Base-by-base conservation (phyloP, 1,140 invertebrate genomes). In the Ceratitis capitata region DNA sequence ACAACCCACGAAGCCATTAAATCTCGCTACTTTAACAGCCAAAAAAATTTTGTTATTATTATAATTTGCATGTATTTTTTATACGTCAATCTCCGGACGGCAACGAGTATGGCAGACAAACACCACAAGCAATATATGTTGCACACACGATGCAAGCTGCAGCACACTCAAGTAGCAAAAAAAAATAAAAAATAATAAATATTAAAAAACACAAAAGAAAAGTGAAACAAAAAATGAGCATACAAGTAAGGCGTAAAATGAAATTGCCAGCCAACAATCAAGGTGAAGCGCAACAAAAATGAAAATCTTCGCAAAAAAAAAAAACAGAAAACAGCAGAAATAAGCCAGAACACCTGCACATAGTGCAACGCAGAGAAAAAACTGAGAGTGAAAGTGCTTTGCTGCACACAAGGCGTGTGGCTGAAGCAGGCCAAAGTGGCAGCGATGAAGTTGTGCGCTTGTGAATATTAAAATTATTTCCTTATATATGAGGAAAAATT, bases 21-120 rank as follows among this genome's bases (percentile, higher is more conserved):
- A 35, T 39, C 61, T 29, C 29, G 61, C 61, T 64, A 29, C 61
- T 35, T 39, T 64, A 35, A 64, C 61, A 32, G 29, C 61, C 29
- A 64, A 35, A 29, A 12, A 32, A 39, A 16, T 64, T 64, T 19
- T 39, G 61, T 29, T 64, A 64, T 35, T 64, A 64, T 64, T 64
- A 64, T 64, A 64, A 64, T 64, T 64, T 64, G 4, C 61, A 64
- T 64, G 61, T 35, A 64, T 35, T 64, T 64, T 64, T 64, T 64
- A 64, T 64, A 35, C 32, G 61, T 29, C 26, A 64, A 64, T 39
- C 61, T 64, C 29, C 61, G 32, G 29, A 16, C 61, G 26, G 23
- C 51, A 23, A n/a, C 61, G 58, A 29, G 23, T 39, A 32, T 14
- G 3, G 16, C 32, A 14, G 32, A 61, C 26, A 61, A n/a, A 64